phyloP scores from a whole-genome alignment of 2,888 invertebrate species.

The Craniophora ligustri region DNA sequence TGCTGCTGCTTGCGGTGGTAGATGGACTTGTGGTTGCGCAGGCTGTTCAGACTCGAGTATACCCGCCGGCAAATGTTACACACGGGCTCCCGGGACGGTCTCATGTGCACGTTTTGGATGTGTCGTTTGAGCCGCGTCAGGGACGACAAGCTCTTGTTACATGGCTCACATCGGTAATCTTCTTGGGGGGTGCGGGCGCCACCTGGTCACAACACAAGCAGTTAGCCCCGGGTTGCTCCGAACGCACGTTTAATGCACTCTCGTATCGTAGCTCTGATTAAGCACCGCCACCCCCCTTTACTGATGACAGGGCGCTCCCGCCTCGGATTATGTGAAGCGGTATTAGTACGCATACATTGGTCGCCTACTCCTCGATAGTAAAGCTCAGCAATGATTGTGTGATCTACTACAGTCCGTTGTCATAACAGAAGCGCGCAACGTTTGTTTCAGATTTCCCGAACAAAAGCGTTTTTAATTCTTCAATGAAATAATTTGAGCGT shows the following conservation, averaged over 20 bases:
- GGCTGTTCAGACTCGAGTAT: constrained; percentile 96
- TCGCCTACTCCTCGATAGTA: constrained; percentile 73
- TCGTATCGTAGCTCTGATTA: constrained; percentile 84
- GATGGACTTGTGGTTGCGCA: constrained; percentile 97
- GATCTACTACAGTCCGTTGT: constrained; percentile 64
- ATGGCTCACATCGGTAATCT: constrained; percentile 96
- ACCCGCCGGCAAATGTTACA: constrained; percentile 97
- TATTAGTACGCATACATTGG: constrained; percentile 76
- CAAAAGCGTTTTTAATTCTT: constrained; percentile 80
- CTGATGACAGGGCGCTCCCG: constrained; percentile 78
- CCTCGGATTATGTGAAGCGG: constrained; percentile 80
- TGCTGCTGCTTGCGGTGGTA: constrained; percentile 95
- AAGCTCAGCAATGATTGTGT: constrained; percentile 74
- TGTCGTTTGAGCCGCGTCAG: constrained; percentile 96
- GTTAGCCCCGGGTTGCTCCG: constrained; percentile 86
- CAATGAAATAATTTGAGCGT: constrained; percentile 79
- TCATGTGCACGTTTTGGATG: constrained; percentile 97
- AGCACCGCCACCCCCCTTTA: constrained; percentile 87
- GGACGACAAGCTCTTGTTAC: constrained; percentile 96
- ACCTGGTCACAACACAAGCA: constrained; percentile 90
- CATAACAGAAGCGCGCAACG: constrained; percentile 64
- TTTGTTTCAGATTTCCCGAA: constrained; percentile 76
- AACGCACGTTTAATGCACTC: constrained; percentile 88
- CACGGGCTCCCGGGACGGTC: constrained; percentile 96
- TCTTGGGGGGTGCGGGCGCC: constrained; percentile 93